These are phyloP conservation scores for Lepidostoma basale DNA, from an alignment of 1,140 invertebrate genomes.

Conservation along the genomic window DNA sequence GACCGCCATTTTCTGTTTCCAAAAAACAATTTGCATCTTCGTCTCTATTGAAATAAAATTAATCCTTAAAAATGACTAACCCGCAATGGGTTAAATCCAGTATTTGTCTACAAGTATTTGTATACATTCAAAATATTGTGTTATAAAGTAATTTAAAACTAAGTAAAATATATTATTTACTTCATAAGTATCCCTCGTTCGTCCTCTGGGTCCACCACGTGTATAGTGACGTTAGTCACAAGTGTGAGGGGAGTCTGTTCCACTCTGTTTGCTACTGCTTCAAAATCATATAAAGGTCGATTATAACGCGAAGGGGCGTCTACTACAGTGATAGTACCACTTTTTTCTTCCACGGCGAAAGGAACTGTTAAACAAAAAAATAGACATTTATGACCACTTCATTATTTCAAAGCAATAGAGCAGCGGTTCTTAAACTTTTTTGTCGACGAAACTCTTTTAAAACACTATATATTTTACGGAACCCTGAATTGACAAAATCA, in stretches of 20 bases:
- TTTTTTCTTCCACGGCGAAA: conserved; percentile 86
- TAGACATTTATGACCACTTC: background rate
- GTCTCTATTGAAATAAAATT: no score
- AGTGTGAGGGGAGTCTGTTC: conserved; percentile 57
- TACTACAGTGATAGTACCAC: conserved; percentile 86
- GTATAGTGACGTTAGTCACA: conserved; percentile 81
- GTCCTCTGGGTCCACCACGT: conserved; percentile 78
- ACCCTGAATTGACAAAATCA: background rate
- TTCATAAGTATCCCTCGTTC: conserved; percentile 70
- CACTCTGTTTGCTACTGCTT: conserved; percentile 72
- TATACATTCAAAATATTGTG: no score
- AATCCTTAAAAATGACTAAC: no score
- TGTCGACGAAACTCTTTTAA: no score
- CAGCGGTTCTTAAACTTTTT: no score
- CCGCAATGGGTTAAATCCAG: no score
- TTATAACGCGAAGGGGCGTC: conserved; percentile 75
- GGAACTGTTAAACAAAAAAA: conserved; percentile 69
- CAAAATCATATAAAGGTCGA: conserved; percentile 75
- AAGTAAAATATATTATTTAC: conserved; percentile 54
- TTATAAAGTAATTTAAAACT: background rate
- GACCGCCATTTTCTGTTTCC: no score
- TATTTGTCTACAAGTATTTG: no score
- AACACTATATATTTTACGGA: no score
- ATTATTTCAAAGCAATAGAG: background rate
- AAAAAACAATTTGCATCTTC: no score